Evolutionary conservation across 2,113 vertebrate species (phyloP).

Genomic region (Electrona antarctica): DNA sequence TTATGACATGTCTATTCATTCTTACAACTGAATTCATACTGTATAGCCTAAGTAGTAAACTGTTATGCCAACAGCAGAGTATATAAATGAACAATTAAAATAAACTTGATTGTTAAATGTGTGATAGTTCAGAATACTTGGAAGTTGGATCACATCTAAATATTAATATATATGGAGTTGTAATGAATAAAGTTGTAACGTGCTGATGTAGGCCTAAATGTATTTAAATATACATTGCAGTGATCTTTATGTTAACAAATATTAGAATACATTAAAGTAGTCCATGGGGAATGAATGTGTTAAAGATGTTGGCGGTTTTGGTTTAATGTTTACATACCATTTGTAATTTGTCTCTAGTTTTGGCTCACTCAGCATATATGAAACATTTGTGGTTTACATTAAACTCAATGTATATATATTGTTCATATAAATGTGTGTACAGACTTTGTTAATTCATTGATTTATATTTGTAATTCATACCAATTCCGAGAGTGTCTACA

Average conservation of each 20-base stretch:
- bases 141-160: not conserved
- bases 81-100: not conserved
- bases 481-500: too few relatives aligned
- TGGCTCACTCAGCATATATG: conserved; percentile 9
- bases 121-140: not conserved
- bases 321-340: not conserved
- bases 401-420: too few relatives aligned
- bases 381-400: conserved; percentile 3
- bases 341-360: not conserved
- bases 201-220: not conserved
- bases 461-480: too few relatives aligned
- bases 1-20: not conserved
- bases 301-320: conserved; percentile 3
- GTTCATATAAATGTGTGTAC: conserved; percentile 2
- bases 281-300: not conserved
- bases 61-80: not conserved
- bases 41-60: not conserved
- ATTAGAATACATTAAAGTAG: not conserved
- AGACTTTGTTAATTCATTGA: not conserved
- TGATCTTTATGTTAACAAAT: conserved; percentile 1
- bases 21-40: not conserved
- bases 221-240: conserved; percentile 11
- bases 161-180: not conserved
- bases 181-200: not conserved
- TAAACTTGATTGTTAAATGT: not conserved